Evolutionary conservation across 2,888 invertebrate genomes (phyloP).

Genomic region (Drosophila demipolita): DNA sequence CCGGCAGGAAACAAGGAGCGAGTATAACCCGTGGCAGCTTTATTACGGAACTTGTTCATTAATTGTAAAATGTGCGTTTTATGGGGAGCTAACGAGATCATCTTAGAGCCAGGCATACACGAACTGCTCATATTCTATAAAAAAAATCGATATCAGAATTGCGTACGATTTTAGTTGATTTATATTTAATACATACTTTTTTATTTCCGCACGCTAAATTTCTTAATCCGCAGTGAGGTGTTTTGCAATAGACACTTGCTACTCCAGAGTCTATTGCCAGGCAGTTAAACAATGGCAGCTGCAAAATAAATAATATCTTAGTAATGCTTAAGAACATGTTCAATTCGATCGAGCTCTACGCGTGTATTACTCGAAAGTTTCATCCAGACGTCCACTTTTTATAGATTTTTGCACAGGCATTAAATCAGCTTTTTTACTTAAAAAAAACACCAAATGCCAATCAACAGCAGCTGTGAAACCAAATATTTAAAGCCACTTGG

Average conservation of each 20-base stretch:
- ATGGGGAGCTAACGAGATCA: slow-evolving; percentile 7
- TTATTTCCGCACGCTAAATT: slow-evolving; percentile 39
- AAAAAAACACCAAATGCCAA: not conserved
- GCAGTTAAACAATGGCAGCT: not conserved
- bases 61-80: slow-evolving; percentile 13
- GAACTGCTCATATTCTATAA: slow-evolving; percentile 19
- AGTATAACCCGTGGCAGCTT: slow-evolving; percentile 41
- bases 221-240: slow-evolving; percentile 24
- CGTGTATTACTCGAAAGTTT: not conserved
- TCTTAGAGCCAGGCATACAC: slow-evolving; percentile 8
- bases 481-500: too few relatives aligned
- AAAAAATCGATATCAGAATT: not conserved
- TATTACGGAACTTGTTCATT: slow-evolving; percentile 50
- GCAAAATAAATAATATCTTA: not conserved
- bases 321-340: slow-evolving; percentile 14
- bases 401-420: slow-evolving; percentile 8
- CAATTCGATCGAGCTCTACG: not conserved
- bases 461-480: slow-evolving; percentile 10
- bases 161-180: not conserved
- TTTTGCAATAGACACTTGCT: slow-evolving; percentile 25
- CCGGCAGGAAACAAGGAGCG: slow-evolving; percentile 40
- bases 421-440: too few relatives aligned
- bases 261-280: not conserved
- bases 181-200: slow-evolving; percentile 22
- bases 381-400: not conserved